phyloP scores from a whole-genome alignment of 2,797 vertebrate genomes.

The Mus minutoides region DNA sequence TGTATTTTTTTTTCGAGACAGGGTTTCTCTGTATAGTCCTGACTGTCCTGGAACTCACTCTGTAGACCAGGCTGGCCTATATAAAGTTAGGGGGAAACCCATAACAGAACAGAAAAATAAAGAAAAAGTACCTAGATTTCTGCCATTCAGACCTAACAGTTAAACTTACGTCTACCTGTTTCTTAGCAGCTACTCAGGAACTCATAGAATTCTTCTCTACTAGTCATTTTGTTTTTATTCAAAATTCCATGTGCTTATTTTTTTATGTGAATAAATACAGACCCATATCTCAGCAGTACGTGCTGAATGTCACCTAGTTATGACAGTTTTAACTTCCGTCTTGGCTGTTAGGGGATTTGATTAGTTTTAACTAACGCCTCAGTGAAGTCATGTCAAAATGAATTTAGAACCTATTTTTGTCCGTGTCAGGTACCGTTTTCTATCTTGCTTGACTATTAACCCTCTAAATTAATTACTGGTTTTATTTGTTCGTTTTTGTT shows the following conservation, averaged over 20 bases:
- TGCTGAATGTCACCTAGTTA: background rate
- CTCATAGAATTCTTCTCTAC: background rate
- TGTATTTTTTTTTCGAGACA: too few relatives aligned
- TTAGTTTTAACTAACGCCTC: constrained; percentile 32
- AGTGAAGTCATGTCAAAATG: background rate
- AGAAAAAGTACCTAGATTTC: constrained; percentile 53
- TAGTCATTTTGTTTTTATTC: background rate
- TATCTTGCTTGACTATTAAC: constrained; percentile 5
- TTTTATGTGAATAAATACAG: background rate
- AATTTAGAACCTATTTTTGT: background rate
- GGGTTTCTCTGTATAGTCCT: too few relatives aligned
- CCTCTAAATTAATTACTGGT: background rate
- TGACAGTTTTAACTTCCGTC: background rate
- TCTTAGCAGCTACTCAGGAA: constrained; percentile 3
- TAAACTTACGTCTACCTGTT: background rate
- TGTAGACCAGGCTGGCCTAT: too few relatives aligned
- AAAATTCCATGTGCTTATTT: constrained; percentile 10
- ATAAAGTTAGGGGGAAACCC: background rate
- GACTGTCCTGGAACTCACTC: too few relatives aligned
- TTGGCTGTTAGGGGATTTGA: background rate
- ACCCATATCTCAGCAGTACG: background rate
- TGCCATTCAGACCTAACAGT: background rate
- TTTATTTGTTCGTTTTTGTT: background rate
- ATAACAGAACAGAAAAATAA: constrained; percentile 24
- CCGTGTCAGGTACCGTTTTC: background rate